A percentile compares a stretch with the other conserved stretches of the same genome.
These are phyloP conservation scores for Sakesphorus luctuosus DNA, from an alignment of 2,113 vertebrate genomes.

Conservation along the genomic window DNA sequence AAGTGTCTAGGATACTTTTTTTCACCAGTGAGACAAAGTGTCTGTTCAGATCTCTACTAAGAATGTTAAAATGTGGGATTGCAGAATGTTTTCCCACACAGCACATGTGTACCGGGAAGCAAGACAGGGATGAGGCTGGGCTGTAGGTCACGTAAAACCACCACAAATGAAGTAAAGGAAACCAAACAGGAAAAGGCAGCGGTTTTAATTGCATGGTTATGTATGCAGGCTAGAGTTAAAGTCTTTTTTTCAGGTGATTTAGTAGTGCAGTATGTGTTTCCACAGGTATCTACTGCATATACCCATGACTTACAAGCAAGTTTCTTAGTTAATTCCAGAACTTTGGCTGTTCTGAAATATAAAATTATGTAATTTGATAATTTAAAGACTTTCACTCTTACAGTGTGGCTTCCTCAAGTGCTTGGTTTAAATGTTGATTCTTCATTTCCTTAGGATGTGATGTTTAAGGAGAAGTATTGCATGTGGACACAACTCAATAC, in stretches of 20 bases:
- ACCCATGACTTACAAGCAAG: background rate
- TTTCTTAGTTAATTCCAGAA: background rate
- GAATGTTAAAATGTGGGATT: background rate
- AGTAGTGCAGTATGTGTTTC: background rate
- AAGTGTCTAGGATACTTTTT: background rate
- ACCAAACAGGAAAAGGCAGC: background rate
- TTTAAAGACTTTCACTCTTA: background rate
- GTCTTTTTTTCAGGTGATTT: background rate
- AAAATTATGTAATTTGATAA: background rate
- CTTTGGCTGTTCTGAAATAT: background rate
- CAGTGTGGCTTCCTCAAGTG: background rate
- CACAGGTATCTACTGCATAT: background rate
- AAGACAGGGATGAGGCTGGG: background rate
- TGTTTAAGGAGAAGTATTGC: background rate
- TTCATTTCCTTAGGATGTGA: background rate
- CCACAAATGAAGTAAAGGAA: background rate
- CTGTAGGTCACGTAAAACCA: background rate
- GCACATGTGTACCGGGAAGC: background rate
- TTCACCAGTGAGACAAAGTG: background rate
- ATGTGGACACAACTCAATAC: background rate
- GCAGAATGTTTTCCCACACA: background rate
- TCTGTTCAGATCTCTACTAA: background rate
- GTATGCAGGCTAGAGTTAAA: background rate
- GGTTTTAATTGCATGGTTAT: background rate
- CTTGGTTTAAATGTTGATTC: background rate